These are phyloP conservation scores for Rhegmatorhina hoffmannsi DNA, from an alignment of 2,113 vertebrate species.

Conservation along the genomic window DNA sequence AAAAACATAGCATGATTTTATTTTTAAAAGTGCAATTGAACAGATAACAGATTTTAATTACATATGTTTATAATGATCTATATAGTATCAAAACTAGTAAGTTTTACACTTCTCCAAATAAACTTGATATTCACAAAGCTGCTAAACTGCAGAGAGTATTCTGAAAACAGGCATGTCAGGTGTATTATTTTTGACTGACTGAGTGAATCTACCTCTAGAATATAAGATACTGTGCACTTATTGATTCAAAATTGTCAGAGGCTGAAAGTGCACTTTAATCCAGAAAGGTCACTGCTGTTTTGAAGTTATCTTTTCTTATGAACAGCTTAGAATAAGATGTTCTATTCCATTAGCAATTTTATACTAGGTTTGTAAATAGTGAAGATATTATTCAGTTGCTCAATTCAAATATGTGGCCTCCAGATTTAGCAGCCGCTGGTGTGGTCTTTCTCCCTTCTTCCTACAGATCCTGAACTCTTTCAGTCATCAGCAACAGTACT, in stretches of 20 bases:
- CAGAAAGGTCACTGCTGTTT: neutral
- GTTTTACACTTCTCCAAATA: neutral
- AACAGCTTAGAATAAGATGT: neutral
- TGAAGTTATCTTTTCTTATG: neutral
- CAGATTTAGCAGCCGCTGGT: neutral
- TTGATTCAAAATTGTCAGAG: neutral
- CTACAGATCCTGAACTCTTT: constrained; percentile 79
- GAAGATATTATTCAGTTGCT: neutral
- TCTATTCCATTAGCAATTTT: neutral
- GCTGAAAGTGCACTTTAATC: neutral
- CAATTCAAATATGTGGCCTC: neutral
- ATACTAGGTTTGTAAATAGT: neutral
- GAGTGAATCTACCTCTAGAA: neutral
- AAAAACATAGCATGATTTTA: neutral
- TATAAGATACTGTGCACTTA: neutral
- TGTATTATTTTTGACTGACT: neutral
- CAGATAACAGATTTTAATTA: neutral
- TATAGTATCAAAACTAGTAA: neutral
- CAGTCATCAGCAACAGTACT: constrained; percentile 59
- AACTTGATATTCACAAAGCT: neutral
- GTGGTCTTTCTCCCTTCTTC: neutral
- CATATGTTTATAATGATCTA: neutral
- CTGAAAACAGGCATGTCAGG: neutral
- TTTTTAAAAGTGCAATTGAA: neutral
- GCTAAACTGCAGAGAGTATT: neutral